These are phyloP conservation scores for Amaurobius ferox DNA, from an alignment of 2,888 invertebrate species.

Conservation along the genomic window DNA sequence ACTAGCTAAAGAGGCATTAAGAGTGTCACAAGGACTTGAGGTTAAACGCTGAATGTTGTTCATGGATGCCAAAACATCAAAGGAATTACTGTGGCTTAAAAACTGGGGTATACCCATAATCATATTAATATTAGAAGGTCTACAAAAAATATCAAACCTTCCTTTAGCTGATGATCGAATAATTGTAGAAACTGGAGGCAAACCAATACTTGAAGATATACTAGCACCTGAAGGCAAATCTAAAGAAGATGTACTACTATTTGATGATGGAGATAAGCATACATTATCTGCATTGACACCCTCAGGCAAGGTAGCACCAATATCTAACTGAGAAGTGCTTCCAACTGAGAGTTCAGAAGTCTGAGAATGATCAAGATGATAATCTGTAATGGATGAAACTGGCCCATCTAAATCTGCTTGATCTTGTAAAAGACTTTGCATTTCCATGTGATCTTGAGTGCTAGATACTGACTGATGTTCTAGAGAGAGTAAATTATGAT, in stretches of 20 bases:
- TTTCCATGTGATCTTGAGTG: slow-evolving; percentile 61
- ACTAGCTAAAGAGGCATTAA: slow-evolving; percentile 56
- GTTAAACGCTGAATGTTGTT: slow-evolving; percentile 50
- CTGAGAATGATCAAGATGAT: slow-evolving; percentile 63
- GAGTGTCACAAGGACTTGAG: slow-evolving; percentile 51
- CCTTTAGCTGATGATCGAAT: slow-evolving; percentile 68
- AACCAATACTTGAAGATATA: slow-evolving; percentile 56
- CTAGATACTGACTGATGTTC: slow-evolving; percentile 58
- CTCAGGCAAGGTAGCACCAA: slow-evolving; percentile 22
- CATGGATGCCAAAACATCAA: slow-evolving; percentile 62
- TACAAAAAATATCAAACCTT: slow-evolving; percentile 57
- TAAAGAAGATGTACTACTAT: slow-evolving; percentile 60
- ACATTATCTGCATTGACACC: slow-evolving; percentile 50
- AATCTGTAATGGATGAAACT: slow-evolving; percentile 42
- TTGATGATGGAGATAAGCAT: slow-evolving; percentile 59
- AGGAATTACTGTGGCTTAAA: slow-evolving; percentile 43
- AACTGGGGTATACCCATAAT: slow-evolving; percentile 71
- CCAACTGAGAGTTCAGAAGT: slow-evolving; percentile 57
- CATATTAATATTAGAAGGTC: slow-evolving; percentile 59
- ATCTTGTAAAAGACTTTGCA: slow-evolving; percentile 58
- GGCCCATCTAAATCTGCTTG: slow-evolving; percentile 46
- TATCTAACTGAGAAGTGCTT: slow-evolving; percentile 55
- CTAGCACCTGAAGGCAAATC: slow-evolving; percentile 48
- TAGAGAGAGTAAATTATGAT: slow-evolving; percentile 31
- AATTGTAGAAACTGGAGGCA: slow-evolving; percentile 73